These are phyloP conservation scores for Coenonympha arcania DNA, from an alignment of 2,888 invertebrate species.

Conservation along the genomic window DNA sequence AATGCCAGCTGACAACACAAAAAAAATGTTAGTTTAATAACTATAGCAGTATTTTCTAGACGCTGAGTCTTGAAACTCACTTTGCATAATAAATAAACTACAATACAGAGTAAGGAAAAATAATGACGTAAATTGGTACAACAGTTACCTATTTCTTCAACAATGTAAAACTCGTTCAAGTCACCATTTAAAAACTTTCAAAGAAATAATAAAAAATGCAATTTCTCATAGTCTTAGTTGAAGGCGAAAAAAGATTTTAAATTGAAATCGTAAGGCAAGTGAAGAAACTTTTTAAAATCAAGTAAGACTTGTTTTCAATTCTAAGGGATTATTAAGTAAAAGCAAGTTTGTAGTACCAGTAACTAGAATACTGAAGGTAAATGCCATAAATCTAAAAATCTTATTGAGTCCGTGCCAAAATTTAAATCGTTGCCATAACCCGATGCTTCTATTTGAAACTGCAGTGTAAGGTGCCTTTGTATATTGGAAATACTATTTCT, in stretches of 20 bases:
- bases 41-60: too few relatives aligned
- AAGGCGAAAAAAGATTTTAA: slow-evolving; percentile 7
- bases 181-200: slow-evolving; percentile 2
- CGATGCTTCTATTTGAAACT: not conserved
- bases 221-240: slow-evolving; percentile 10
- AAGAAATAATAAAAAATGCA: slow-evolving; percentile 3
- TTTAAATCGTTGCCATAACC: slow-evolving; percentile 14
- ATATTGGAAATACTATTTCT: not conserved
- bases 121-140: too few relatives aligned
- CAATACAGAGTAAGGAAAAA: too few relatives aligned
- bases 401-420: slow-evolving; percentile 21
- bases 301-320: slow-evolving; percentile 4
- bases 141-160: not conserved
- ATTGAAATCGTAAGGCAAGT: slow-evolving; percentile 17
- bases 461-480: not conserved
- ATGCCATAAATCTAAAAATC: slow-evolving; percentile 23
- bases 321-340: slow-evolving; percentile 17
- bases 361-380: not conserved
- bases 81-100: too few relatives aligned
- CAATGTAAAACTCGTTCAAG: not conserved
- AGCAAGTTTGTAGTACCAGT: slow-evolving; percentile 16
- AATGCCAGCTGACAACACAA: too few relatives aligned
- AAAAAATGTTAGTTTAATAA: too few relatives aligned
- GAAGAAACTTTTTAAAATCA: slow-evolving; percentile 15
- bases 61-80: too few relatives aligned